phyloP scores from a whole-genome alignment of 2,888 invertebrate species.

The Pristionchus maxplancki region DNA sequence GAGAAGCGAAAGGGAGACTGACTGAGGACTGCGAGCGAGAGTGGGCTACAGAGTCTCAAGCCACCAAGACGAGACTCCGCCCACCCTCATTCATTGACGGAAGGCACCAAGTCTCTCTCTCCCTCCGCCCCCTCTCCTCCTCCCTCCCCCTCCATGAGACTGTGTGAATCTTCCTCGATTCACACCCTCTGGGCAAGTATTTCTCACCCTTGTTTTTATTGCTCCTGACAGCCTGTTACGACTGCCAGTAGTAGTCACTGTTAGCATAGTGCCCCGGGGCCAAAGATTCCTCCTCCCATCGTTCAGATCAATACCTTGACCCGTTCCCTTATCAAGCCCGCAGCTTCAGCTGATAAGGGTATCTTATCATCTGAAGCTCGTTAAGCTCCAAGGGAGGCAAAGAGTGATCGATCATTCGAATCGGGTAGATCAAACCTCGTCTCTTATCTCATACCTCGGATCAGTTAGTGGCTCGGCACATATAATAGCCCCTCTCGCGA shows the following conservation, averaged over 20 bases:
- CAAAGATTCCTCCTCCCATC: not conserved
- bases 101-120: not conserved
- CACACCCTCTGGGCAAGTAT: conserved; percentile 7
- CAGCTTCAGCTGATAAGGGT: too few species aligned
- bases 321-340: not conserved
- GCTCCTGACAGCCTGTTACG: conserved; percentile 5
- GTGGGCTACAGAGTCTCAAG: conserved; percentile 22
- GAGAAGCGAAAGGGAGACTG: not conserved
- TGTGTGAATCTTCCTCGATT: not conserved
- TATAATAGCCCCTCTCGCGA: not conserved
- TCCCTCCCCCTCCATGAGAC: not conserved
- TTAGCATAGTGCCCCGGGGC: not conserved
- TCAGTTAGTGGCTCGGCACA: not conserved
- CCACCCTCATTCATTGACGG: not conserved
- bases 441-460: conserved; percentile 18
- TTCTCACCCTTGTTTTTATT: conserved; percentile 18
- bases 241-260: not conserved
- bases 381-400: not conserved
- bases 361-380: not conserved
- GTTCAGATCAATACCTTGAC: not conserved
- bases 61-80: conserved; percentile 10
- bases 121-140: not conserved
- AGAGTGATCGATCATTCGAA: not conserved
- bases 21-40: not conserved
- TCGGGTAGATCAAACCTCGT: conserved; percentile 10